phyloP scores from a whole-genome alignment of 2,797 vertebrate genomes.

The Sebastes nivosus region DNA sequence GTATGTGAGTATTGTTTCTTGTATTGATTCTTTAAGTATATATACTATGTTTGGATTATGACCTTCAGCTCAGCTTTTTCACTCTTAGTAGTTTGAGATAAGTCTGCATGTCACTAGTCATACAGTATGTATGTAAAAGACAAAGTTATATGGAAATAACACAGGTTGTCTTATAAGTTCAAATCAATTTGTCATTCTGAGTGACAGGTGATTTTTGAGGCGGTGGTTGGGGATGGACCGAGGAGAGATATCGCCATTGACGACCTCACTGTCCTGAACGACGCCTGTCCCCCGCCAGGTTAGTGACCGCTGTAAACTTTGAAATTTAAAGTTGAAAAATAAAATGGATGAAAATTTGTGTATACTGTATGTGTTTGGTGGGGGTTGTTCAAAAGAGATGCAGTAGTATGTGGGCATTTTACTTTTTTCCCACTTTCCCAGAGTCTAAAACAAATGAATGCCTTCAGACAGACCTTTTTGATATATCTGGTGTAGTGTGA shows the following conservation, averaged over 20 bases:
- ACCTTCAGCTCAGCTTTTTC: not conserved
- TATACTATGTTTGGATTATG: not conserved
- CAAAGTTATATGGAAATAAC: not conserved
- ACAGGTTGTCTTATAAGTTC: not conserved
- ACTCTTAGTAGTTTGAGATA: not conserved
- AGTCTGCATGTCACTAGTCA: not conserved
- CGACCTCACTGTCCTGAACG: constrained; percentile 78
- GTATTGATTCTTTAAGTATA: not conserved
- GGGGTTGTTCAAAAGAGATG: too few species aligned
- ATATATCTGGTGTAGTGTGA: too few species aligned
- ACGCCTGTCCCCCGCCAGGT: constrained; percentile 77
- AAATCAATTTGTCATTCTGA: constrained; percentile 13
- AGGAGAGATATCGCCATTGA: constrained; percentile 80
- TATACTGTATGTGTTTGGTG: not conserved
- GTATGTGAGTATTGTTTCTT: not conserved
- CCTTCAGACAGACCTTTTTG: too few species aligned
- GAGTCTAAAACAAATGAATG: too few species aligned
- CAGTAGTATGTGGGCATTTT: too few species aligned
- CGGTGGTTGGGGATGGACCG: constrained; percentile 57
- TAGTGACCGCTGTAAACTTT: constrained; percentile 5
- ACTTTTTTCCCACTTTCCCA: too few species aligned
- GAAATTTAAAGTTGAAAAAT: not conserved
- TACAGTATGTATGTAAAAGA: not conserved
- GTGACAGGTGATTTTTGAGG: constrained; percentile 82
- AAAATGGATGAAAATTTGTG: not conserved